Evolutionary conservation across 2,888 invertebrate species (phyloP), one percentile per base, ranked within the genome.

Genomic region (Pantelozetes paolii): DNA sequence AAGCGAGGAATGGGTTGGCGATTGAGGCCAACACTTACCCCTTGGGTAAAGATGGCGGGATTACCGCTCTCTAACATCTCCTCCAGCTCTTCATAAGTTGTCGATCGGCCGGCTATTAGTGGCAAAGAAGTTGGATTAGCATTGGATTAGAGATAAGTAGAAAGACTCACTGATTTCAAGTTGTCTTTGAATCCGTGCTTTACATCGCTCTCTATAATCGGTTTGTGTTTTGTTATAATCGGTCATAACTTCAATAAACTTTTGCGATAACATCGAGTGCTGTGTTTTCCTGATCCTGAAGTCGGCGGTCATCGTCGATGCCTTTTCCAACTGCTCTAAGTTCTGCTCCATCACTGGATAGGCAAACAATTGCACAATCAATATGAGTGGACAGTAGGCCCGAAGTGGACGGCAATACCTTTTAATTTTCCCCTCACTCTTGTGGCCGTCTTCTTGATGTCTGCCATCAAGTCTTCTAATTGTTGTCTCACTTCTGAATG

Each of bases 221-320:
- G 98, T 97, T 86, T 99, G 99, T 83, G 98, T 98, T 84, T 96
- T 90, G 87, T 99, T 99, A 86, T 99, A 99, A 86, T 99, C 98
- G 81, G 97, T 99, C 99, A 99, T 99, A 81, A 98, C 98, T 85
- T 99, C 98, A 80, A 99, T 98, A 85, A 99, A 99, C 87, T 98
- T 97, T 83, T 99, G 89, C 80, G 97, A 97, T 82, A 99, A 86
- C 80, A 99, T 99, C 81, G 97, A 95, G 86, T 99, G 98, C 86
- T 99, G 86, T 79, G 97, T 98, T 87, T 98, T 98, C 85, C 96
- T 91, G 89, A 99, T 98, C 87, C 98, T 90, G 84, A 98, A 87
- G 86, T 98, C 98, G 77, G 98, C 99, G 81, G 94, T 94, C 78
- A 95, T 94, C 89, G 94, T 95, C 86, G 96, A 96, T 82, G 91